Evolutionary conservation across 1,140 invertebrate species (phyloP), one percentile per base, ranked within the genome.

Genomic region (Thaumatotibia leucotreta): DNA sequence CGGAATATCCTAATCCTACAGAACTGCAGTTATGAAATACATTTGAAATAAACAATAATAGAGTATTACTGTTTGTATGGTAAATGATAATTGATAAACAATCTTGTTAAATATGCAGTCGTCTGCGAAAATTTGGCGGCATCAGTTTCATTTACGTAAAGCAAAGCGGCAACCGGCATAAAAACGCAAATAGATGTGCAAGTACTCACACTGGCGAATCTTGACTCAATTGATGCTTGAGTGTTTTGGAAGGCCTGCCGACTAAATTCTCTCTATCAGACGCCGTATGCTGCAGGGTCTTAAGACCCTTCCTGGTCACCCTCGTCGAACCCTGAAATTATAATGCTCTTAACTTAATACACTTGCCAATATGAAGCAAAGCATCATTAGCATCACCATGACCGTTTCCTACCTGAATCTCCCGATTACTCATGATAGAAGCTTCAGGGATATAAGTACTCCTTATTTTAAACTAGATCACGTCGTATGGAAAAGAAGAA

Each of bases 261-360:
- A 94, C 93, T 70, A 95, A 89, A 80, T 94, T 95, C 84, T 95
- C 94, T 74, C 93, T 93, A 72, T 94, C 92, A 10, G 82, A 91
- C 52, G 93, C 93, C 45, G 92, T 84, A 66, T 91, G 92, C 82
- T 95, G 94, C 61, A 95, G 76, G 64, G 91, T 92, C 85, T 94
- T 94, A 17, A 95, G 89, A 50, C 93, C 92, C 85, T 92, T 94
- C 74, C 93, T 82, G 3, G 82, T 80, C 35, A 71, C 78, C 64
- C 79, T 78, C n/a, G 81, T 79, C 62, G 80, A 72, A 35, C 81
- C 80, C 82, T 86, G 52, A 6, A 71, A 68, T 23, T 50, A 61
- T 32, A 67, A 72, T 35, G 29, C 64, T 20, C 54, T 24, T 45
- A 64, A 65, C 50, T 64, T 52, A 72, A 17, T 70, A 52, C 35